A percentile compares a stretch with the other conserved stretches of the same genome.
Conservation (phyloP, 2,888 invertebrate species). For the Ophioninae sp. region DNA sequence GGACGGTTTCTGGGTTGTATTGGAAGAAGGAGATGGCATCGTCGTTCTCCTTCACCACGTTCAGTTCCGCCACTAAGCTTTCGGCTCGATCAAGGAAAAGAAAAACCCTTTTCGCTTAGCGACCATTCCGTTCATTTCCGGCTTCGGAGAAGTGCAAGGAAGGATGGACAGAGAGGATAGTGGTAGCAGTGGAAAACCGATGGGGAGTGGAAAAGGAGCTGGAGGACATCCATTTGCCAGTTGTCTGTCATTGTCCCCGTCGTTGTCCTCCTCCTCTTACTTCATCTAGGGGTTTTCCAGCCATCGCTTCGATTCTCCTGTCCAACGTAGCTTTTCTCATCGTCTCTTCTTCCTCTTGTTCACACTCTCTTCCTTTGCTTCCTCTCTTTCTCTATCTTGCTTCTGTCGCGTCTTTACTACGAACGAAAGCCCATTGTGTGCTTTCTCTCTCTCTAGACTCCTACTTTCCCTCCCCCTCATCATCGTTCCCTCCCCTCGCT, state of each 20-base stretch:
- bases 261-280: conserved; percentile 63
- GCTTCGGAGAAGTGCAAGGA: conserved; percentile 63
- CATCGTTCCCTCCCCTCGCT: conserved; percentile 8
- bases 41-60: conserved; percentile 35
- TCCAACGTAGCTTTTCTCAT: conserved; percentile 49
- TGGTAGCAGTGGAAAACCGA: conserved; percentile 19
- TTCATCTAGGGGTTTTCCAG: conserved; percentile 24
- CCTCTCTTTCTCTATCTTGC: conserved; percentile 65
- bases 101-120: conserved; percentile 78
- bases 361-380: conserved; percentile 60
- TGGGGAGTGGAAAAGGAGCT: conserved; percentile 50
- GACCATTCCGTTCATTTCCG: conserved; percentile 81
- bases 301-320: conserved; percentile 49
- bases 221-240: conserved; percentile 78
- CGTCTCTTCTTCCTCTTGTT: conserved; percentile 64
- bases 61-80: conserved; percentile 48
- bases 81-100: conserved; percentile 75
- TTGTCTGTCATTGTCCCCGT: conserved; percentile 65
- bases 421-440: conserved; percentile 57
- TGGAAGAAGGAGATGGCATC: conserved; percentile 11
- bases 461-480: conserved; percentile 9
- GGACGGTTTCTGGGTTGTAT: conserved; percentile 5
- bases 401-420: conserved; percentile 63
- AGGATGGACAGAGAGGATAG: conserved; percentile 29
- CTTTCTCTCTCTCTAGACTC: conserved; percentile 34